These are phyloP conservation scores for Drosophila greeni DNA, from an alignment of 2,888 invertebrate species.

Conservation along the genomic window DNA sequence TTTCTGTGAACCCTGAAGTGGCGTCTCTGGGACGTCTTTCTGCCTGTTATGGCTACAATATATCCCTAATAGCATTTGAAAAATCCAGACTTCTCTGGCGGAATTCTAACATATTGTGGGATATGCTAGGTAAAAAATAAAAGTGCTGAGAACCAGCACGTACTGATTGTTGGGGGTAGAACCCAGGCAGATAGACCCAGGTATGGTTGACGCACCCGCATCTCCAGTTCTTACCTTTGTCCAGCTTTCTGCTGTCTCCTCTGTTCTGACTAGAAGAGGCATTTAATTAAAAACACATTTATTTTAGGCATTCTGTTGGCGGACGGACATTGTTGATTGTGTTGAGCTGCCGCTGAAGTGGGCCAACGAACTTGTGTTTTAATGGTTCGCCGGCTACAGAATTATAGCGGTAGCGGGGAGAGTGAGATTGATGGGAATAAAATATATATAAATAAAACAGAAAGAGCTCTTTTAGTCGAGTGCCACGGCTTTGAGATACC, in stretches of 20 bases:
- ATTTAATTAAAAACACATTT: constrained; percentile 71
- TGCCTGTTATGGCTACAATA: constrained; percentile 10
- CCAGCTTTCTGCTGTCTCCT: constrained; percentile 19
- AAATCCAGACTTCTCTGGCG: constrained; percentile 10
- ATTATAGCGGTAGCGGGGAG: constrained; percentile 9
- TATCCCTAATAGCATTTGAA: constrained; percentile 23
- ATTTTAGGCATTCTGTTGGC: constrained; percentile 45
- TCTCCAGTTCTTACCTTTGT: constrained; percentile 40
- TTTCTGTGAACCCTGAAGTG: neutral
- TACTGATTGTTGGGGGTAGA: neutral
- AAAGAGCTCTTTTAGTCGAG: neutral
- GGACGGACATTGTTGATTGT: constrained; percentile 44
- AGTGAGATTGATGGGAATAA: constrained; percentile 20
- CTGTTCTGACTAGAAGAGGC: constrained; percentile 51
- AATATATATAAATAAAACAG: constrained; percentile 18
- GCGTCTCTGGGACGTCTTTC: constrained; percentile 7
- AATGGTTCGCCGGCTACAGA: constrained; percentile 49
- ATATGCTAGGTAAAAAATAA: constrained; percentile 43
- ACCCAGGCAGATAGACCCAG: neutral
- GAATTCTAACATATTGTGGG: constrained; percentile 57
- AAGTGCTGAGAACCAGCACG: constrained; percentile 14
- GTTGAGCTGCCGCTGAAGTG: constrained; percentile 43
- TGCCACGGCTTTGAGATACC: constrained; percentile 1
- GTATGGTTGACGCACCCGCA: constrained; percentile 14
- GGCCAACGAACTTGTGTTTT: constrained; percentile 60